These are phyloP conservation scores for Philaethria dido DNA, from an alignment of 2,888 invertebrate species.

Conservation along the genomic window DNA sequence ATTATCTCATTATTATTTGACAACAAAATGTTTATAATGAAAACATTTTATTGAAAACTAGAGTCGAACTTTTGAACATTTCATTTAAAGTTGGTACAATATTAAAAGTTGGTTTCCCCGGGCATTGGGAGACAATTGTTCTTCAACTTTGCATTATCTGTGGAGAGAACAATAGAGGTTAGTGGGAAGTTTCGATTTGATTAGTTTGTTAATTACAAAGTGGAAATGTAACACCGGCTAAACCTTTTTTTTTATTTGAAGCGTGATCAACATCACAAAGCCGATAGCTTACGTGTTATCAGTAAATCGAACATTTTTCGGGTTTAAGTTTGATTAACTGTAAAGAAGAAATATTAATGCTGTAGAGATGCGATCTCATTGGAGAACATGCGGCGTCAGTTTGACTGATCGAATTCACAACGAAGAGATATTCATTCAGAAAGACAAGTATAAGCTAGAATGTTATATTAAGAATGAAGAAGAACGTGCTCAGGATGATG, in stretches of 20 bases:
- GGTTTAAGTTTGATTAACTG: no score
- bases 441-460: no score
- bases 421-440: no score
- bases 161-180: conserved; percentile 32
- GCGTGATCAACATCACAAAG: no score
- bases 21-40: neutral
- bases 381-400: no score
- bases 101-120: conserved; percentile 30
- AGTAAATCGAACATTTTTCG: no score
- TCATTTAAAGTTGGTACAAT: conserved; percentile 20
- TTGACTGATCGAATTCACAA: no score
- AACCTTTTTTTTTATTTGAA: neutral
- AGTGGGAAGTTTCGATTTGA: conserved; percentile 29
- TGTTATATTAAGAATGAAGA: no score
- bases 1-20: neutral
- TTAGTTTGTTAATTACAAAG: conserved; percentile 33
- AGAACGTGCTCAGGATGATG: no score
- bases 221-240: conserved; percentile 11
- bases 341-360: no score
- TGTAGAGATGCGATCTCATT: no score
- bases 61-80: conserved; percentile 17
- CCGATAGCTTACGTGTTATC: neutral
- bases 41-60: neutral
- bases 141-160: conserved; percentile 21
- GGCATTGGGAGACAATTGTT: conserved; percentile 30